Evolutionary conservation across 2,113 vertebrate genomes (phyloP).

Genomic region (Ivindomyrus marchei): DNA sequence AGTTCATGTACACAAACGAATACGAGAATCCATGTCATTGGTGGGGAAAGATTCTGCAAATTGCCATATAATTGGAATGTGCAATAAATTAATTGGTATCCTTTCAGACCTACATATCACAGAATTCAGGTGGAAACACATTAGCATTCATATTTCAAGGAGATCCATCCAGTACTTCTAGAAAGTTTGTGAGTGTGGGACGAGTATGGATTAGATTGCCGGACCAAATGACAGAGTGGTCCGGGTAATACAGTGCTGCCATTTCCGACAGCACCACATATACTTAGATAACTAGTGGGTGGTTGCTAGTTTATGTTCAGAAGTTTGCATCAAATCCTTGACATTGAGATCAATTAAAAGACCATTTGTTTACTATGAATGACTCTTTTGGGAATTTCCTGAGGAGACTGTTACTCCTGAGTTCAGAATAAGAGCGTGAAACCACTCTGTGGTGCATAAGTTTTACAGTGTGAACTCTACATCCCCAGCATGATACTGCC

Average conservation of each 20-base stretch:
- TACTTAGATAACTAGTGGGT: not conserved
- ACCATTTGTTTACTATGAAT: not conserved
- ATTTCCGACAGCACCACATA: not conserved
- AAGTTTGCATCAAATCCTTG: not conserved
- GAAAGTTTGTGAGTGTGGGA: no score
- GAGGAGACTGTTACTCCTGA: not conserved
- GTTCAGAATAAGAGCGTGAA: not conserved
- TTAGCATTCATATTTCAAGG: no score
- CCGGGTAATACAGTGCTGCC: not conserved
- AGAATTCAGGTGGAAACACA: no score
- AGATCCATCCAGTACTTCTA: not conserved
- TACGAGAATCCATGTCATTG: no score
- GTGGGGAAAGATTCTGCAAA: no score
- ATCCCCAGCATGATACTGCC: not conserved
- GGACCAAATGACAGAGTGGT: not conserved
- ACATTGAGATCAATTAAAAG: not conserved
- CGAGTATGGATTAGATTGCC: not conserved
- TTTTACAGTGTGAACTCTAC: conserved; percentile 13
- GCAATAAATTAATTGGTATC: no score
- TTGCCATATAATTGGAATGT: no score
- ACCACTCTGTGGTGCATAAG: not conserved
- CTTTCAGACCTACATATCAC: no score
- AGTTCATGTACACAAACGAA: no score
- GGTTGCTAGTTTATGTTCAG: not conserved
- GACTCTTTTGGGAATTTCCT: not conserved